Evolutionary conservation across 2,888 invertebrate genomes (phyloP).

Genomic region (Sarcophaga subvicina): DNA sequence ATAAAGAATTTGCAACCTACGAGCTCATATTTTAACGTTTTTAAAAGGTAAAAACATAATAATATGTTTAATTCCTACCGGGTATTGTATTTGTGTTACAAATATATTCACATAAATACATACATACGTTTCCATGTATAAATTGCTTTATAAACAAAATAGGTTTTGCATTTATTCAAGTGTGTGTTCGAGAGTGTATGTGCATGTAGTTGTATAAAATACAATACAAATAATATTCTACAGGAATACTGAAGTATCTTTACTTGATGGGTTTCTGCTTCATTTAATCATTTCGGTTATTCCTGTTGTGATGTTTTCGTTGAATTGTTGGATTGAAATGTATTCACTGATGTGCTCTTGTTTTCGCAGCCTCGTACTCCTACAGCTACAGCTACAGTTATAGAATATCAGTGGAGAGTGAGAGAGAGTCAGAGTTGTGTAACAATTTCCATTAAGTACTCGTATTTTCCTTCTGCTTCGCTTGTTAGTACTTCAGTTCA

Average conservation of each 20-base stretch:
- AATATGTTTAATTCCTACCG: too few species aligned
- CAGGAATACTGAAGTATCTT: conserved; percentile 43
- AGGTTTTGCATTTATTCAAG: not conserved
- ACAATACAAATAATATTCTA: not conserved
- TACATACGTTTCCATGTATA: not conserved
- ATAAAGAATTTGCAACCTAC: too few species aligned
- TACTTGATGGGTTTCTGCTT: conserved; percentile 62
- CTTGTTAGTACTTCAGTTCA: conserved; percentile 23
- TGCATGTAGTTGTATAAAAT: not conserved
- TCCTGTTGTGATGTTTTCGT: conserved; percentile 12
- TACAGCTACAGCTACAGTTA: too few species aligned
- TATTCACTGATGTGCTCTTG: not conserved
- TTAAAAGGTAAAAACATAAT: too few species aligned
- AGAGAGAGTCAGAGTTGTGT: not conserved
- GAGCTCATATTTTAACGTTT: too few species aligned
- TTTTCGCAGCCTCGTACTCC: not conserved
- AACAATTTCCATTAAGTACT: conserved; percentile 56
- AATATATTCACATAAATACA: not conserved
- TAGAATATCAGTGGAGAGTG: too few species aligned
- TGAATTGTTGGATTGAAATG: not conserved
- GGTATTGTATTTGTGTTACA: not conserved
- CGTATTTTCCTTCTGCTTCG: conserved; percentile 55
- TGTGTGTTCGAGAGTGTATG: not conserved
- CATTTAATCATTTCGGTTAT: conserved; percentile 58
- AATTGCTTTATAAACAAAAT: not conserved